Base-by-base conservation (phyloP, 2,113 vertebrate genomes). In the Megaceryle torquata region DNA sequence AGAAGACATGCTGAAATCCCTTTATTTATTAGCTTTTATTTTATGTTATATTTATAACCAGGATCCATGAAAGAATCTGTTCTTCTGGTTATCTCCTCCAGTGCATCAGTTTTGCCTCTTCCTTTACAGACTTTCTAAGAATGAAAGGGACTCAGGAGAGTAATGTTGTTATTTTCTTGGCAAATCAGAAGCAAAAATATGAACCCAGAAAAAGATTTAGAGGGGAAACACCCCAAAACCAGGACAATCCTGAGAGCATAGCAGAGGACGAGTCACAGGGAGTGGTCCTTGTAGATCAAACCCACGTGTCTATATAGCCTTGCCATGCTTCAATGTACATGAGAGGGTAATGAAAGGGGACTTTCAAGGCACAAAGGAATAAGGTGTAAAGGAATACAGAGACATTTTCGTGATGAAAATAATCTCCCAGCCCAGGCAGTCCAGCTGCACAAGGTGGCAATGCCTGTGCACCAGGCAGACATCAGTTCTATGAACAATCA, bases 81-180 rank as follows among this genome's bases (percentile, higher is more conserved):
- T 59, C 68, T 57, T 10, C 26, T 76, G 12, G 8, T 43, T 43
- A 11, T 28, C 3, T 20, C 60, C 48, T 17, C 8, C 33, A n/a
- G 7, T 48, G 9, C 5, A 25, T 46, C 44, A 11, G 43, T 14
- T 51, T 75, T 29, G 83, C 9, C 26, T 82, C 5, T 65, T 90
- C 53, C 35, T 5, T 46, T 44, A 74, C 1, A 6, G 33, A 3
- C 3, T 78, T 77, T 56, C 29, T 39, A n/a, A 51, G 22, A n/a
- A 24, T 29, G 31, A 29, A 60, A 67, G 21, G 13, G 22, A 50
- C 13, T 67, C 33, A 16, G 48, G 44, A 77, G 7, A 56, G n/a
- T 0, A 0, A 56, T 0, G 0, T 6, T 37, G 5, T 57, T 15
- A 3, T 61, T 87, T 82, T n/a, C 59, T 29, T 31, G 11, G 17